Conservation (phyloP, 2,113 vertebrate genomes). For the Entomyzon cyanotis region DNA sequence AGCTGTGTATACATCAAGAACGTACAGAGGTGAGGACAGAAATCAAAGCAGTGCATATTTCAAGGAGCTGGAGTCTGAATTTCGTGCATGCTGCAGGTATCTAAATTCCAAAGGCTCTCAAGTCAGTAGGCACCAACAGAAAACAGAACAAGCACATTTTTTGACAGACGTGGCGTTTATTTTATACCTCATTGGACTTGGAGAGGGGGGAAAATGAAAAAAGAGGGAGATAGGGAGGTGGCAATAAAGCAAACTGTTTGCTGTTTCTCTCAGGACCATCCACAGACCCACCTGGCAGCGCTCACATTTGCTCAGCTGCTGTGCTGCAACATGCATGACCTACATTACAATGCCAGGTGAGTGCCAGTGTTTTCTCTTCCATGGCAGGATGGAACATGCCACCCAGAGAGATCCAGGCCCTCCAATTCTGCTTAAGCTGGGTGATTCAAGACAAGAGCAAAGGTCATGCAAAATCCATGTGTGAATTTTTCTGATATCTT, state of each 20-base stretch:
- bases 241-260: neutral
- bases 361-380: neutral
- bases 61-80: neutral
- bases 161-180: neutral
- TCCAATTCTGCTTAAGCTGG: neutral
- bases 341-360: neutral
- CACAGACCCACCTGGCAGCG: neutral
- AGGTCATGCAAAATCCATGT: neutral
- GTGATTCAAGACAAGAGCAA: neutral
- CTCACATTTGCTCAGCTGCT: neutral
- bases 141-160: neutral
- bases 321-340: neutral
- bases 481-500: neutral
- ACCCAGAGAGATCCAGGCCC: neutral
- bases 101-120: neutral
- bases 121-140: neutral
- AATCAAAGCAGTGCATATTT: neutral
- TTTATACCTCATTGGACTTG: neutral
- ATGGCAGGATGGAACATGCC: neutral
- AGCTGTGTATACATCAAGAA: neutral
- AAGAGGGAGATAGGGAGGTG: neutral
- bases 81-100: fast-evolving
- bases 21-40: neutral
- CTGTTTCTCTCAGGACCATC: neutral
- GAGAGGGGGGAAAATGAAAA: fast-evolving